These are phyloP conservation scores for Andricus grossulariae DNA, from an alignment of 1,140 invertebrate species.

Conservation along the genomic window DNA sequence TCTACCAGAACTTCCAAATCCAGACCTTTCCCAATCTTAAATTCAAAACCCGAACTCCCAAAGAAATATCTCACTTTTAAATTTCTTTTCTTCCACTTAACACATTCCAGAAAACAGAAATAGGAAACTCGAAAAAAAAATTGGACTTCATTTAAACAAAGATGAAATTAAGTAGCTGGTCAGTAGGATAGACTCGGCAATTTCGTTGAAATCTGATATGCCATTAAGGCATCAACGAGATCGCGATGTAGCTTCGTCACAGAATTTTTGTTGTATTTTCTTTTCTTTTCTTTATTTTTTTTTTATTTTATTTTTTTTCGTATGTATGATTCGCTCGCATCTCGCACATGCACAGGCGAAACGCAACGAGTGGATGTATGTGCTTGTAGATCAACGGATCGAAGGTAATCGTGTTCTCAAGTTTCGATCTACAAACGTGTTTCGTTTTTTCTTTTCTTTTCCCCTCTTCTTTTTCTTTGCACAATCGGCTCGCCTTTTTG, in stretches of 20 bases:
- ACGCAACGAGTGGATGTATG: not conserved
- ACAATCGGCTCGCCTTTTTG: not conserved
- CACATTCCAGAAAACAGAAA: too few relatives aligned
- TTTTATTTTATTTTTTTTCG: too few relatives aligned
- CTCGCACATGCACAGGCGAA: too few relatives aligned
- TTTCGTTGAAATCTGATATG: slow-evolving; percentile 49
- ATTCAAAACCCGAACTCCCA: too few relatives aligned
- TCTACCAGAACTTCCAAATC: too few relatives aligned
- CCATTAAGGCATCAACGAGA: slow-evolving; percentile 50
- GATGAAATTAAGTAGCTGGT: slow-evolving; percentile 43
- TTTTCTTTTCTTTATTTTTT: too few relatives aligned
- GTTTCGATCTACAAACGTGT: slow-evolving; percentile 50
- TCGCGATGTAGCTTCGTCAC: slow-evolving; percentile 21
- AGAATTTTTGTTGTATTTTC: too few relatives aligned
- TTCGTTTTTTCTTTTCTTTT: slow-evolving; percentile 39
- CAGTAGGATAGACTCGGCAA: slow-evolving; percentile 33
- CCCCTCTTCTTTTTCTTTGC: slow-evolving; percentile 2
- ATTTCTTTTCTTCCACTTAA: too few relatives aligned
- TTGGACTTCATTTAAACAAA: slow-evolving; percentile 33
- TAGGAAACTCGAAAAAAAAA: too few relatives aligned
- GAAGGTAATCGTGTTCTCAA: slow-evolving; percentile 52
- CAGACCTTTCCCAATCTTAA: too few relatives aligned
- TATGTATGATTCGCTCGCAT: too few relatives aligned
- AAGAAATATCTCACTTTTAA: too few relatives aligned
- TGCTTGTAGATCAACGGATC: slow-evolving; percentile 48